A percentile compares a stretch with the other conserved stretches of the same genome.
Evolutionary conservation across 2,113 vertebrate species (phyloP).

Genomic region (Trogon melanurus): DNA sequence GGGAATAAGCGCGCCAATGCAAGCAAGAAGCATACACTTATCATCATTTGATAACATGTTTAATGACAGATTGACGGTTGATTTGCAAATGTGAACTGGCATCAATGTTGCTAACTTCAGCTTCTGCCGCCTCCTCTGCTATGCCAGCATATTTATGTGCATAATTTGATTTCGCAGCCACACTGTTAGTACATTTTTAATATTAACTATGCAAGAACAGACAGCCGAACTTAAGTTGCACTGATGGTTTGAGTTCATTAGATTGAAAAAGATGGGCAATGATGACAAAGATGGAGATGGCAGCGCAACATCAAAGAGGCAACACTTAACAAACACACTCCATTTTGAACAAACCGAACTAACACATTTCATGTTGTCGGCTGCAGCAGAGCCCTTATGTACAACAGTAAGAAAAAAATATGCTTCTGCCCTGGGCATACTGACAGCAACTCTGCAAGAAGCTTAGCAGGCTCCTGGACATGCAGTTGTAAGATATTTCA

Average conservation of each 20-base stretch:
- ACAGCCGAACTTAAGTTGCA: conserved; percentile 84
- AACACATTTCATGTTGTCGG: conserved; percentile 46
- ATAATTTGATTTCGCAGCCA: conserved; percentile 92
- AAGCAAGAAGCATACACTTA: conserved; percentile 90
- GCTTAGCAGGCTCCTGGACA: conserved; percentile 17
- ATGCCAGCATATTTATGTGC: conserved; percentile 91
- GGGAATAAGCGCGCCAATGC: conserved; percentile 84
- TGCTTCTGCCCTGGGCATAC: conserved; percentile 20
- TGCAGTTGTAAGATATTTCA: neutral
- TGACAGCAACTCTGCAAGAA: conserved; percentile 33
- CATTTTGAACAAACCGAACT: conserved; percentile 38
- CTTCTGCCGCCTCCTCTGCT: conserved; percentile 86
- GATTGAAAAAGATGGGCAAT: conserved; percentile 85
- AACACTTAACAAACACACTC: conserved; percentile 63
- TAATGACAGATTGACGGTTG: conserved; percentile 98
- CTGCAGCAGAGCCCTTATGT: conserved; percentile 46
- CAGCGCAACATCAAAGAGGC: conserved; percentile 66
- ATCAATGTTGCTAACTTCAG: conserved; percentile 88
- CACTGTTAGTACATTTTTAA: conserved; percentile 91
- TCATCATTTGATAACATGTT: conserved; percentile 98
- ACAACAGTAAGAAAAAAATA: conserved; percentile 33
- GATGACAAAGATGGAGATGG: conserved; percentile 77
- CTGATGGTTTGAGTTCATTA: conserved; percentile 87
- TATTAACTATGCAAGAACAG: conserved; percentile 88
- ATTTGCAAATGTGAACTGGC: conserved; percentile 94